Conservation (phyloP, 2,888 invertebrate genomes). For the Mayetiola destructor region DNA sequence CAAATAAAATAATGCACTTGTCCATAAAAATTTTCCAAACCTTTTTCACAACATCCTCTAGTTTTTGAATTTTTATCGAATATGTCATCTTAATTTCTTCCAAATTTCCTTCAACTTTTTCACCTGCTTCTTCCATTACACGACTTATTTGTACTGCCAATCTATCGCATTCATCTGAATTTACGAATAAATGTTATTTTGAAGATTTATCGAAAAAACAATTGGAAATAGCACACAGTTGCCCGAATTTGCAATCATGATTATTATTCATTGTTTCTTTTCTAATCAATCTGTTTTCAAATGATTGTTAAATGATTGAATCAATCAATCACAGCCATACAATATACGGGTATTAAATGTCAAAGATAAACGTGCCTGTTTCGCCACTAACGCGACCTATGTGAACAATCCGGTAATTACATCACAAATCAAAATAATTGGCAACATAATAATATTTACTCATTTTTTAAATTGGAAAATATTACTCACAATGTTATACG, state of each 20-base stretch:
- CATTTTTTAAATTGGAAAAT: too few species aligned
- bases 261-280: neutral
- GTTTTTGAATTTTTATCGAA: conserved; percentile 41
- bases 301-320: too few species aligned
- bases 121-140: conserved; percentile 42
- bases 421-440: too few species aligned
- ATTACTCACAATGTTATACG: too few species aligned
- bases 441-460: too few species aligned
- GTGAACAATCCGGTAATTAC: too few species aligned
- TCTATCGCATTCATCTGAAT: conserved; percentile 40
- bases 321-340: too few species aligned
- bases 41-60: conserved; percentile 37
- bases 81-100: conserved; percentile 42
- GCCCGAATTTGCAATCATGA: neutral
- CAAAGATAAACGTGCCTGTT: too few species aligned
- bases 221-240: neutral
- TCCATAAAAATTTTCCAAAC: conserved; percentile 18
- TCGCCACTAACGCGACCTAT: too few species aligned
- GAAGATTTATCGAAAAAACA: neutral
- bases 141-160: conserved; percentile 40
- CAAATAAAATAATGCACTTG: neutral
- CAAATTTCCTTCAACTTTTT: conserved; percentile 43
- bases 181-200: neutral
- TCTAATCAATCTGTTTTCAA: neutral
- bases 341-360: too few species aligned